Evolutionary conservation across 2,113 vertebrate species (phyloP), one percentile per base, ranked within the genome.

Genomic region (Melanocharis versteri): DNA sequence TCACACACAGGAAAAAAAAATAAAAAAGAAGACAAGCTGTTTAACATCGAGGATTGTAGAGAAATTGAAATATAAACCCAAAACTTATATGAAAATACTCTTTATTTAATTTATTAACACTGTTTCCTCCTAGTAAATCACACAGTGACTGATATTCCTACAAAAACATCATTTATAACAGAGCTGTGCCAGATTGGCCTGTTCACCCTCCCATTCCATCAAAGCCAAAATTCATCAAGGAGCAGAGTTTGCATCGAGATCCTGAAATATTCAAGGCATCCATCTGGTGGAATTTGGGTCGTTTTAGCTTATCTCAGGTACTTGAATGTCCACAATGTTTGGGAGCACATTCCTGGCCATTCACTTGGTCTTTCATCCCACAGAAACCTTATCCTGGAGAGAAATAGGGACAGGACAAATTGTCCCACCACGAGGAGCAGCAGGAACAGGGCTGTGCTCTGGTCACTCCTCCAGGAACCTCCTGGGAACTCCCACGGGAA

Each of bases 381-480:
- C 8, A 23, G 13, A 65, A 61, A 37, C 4, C 4, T 75, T 21
- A 14, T 37, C 48, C 35, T 76, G 81, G 35, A 35, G 50, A 60
- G 28, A 1, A 4, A 2, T 0, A 19, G 16, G 45, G 35, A 22
- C 8, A 14, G 14, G 20, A 2, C 1, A 35, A 23, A 19, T 6
- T 16, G 23, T n/a, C 45, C 51, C 72, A 37, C 7, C 23, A 9
- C 0, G 5, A 73, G 35, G 22, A 70, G 45, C 8, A 9, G 1
- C 3, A 58, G 48, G 65, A 44, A 1, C 10, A 11, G 19, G 40
- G 26, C 21, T 72, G 9, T 8, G 60, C 3, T 26, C 30, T 39
- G 78, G 15, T 6, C 4, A 8, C 7, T 42, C 11, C 31, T 62
- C 48, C 5, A 16, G 68, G n/a, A 56, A n/a, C 2, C 3, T 23